These are phyloP conservation scores for Pangasius djambal DNA, from an alignment of 2,797 vertebrate genomes.

Conservation along the genomic window DNA sequence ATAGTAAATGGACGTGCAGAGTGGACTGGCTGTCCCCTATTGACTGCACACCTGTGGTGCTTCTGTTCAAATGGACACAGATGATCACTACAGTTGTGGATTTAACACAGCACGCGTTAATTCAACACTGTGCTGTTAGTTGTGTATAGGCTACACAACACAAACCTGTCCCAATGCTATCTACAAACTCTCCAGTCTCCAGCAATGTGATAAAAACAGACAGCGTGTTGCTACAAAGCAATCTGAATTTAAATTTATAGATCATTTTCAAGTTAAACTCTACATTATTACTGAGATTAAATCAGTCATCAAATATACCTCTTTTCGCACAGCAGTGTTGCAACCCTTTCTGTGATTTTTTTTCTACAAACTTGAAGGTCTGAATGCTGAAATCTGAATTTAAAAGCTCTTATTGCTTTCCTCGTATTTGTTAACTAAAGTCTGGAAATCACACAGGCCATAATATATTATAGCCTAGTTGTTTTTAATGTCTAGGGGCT, in stretches of 20 bases:
- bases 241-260: not conserved
- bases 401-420: not conserved
- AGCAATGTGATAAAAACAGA: not conserved
- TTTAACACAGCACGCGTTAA: slow-evolving; percentile 33
- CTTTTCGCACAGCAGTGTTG: not conserved
- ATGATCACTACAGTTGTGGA: slow-evolving; percentile 24
- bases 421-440: not conserved
- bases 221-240: not conserved
- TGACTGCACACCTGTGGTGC: slow-evolving; percentile 39
- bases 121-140: not conserved
- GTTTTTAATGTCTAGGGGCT: not conserved
- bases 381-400: not conserved
- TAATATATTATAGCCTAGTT: slow-evolving; percentile 1
- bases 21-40: slow-evolving; percentile 17
- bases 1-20: not conserved
- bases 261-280: not conserved
- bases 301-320: not conserved
- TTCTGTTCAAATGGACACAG: slow-evolving; percentile 17
- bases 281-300: not conserved
- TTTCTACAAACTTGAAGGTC: not conserved
- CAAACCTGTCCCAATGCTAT: not conserved
- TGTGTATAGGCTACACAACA: not conserved
- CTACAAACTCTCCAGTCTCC: not conserved
- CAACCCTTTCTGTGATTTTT: not conserved
- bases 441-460: not conserved